Evolutionary conservation across 2,113 vertebrate species (phyloP).

Genomic region (Nipponia nippon): DNA sequence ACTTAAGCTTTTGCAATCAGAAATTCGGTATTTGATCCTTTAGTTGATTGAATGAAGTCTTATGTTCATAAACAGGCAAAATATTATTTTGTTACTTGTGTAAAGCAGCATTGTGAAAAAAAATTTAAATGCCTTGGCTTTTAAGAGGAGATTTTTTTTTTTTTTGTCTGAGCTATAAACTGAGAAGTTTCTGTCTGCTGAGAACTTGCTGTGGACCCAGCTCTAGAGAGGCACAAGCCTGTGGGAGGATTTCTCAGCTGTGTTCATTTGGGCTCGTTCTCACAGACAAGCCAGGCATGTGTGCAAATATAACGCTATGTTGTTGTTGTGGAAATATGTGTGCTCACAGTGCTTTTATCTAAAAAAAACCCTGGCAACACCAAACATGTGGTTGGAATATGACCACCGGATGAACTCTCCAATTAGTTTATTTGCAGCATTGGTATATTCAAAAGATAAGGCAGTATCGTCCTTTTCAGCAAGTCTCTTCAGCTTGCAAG

Average conservation of each 20-base stretch:
- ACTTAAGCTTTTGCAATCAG: neutral
- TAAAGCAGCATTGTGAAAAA: neutral
- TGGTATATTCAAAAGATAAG: neutral
- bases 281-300: neutral
- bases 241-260: neutral
- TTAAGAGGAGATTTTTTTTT: neutral
- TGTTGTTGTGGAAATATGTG: neutral
- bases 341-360: neutral
- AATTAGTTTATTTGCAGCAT: neutral
- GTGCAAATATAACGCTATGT: rapidly evolving
- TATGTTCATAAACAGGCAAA: neutral
- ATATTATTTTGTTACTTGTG: neutral
- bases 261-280: neutral
- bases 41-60: neutral
- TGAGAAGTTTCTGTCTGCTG: neutral
- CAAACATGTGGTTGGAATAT: neutral
- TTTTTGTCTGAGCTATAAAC: neutral
- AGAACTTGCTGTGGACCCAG: neutral
- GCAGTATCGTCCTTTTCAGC: neutral
- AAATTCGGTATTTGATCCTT: neutral
- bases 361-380: neutral
- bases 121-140: neutral
- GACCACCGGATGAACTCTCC: neutral
- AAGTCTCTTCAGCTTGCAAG: neutral
- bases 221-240: neutral